Evolutionary conservation across 2,113 vertebrate genomes (phyloP).

Genomic region (human): DNA sequence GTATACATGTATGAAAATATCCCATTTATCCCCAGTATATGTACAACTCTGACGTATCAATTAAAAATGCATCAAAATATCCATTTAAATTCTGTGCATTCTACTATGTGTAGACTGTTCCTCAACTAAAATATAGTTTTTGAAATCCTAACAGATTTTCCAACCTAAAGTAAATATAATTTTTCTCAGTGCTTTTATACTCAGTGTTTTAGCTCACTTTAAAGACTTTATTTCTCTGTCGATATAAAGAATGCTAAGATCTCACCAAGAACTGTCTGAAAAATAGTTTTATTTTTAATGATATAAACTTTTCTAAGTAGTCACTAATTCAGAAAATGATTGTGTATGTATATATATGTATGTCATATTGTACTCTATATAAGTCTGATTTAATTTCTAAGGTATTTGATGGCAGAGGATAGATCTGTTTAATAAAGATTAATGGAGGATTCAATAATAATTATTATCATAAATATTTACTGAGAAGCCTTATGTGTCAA

Average conservation of each 20-base stretch:
- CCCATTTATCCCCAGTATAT: too few relatives aligned
- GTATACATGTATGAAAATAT: too few relatives aligned
- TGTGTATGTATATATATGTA: neutral
- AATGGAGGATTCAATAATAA: neutral
- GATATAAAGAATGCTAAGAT: neutral
- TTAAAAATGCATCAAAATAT: neutral
- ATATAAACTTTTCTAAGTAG: neutral
- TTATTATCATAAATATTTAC: neutral
- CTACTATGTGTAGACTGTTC: neutral
- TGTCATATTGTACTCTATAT: neutral
- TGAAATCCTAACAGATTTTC: neutral
- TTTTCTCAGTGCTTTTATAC: neutral
- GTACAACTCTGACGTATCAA: too few relatives aligned
- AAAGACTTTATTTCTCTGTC: neutral
- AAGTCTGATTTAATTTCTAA: neutral
- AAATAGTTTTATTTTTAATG: neutral
- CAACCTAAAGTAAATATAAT: neutral
- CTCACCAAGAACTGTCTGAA: neutral
- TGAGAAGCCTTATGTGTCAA: neutral
- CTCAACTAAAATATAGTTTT: neutral
- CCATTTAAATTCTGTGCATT: neutral
- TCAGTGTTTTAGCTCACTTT: neutral
- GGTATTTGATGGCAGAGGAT: neutral
- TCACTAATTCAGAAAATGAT: neutral
- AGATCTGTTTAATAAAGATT: neutral